These are phyloP conservation scores for Aplysia californica DNA, from an alignment of 1,140 invertebrate genomes.

Conservation along the genomic window DNA sequence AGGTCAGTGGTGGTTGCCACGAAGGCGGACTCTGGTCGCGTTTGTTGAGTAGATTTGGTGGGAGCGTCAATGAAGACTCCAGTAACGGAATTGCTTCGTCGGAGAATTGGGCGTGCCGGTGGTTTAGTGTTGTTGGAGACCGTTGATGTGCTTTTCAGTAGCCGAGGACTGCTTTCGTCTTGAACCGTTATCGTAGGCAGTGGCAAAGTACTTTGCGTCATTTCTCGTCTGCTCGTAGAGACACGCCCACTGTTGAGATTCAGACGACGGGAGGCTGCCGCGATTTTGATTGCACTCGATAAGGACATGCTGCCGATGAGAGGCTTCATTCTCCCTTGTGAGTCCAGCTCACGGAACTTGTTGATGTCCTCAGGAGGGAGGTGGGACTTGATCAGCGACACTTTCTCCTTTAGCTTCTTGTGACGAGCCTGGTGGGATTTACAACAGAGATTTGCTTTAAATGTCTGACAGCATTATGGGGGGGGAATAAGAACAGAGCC, in stretches of 20 bases:
- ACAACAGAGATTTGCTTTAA: too few relatives aligned
- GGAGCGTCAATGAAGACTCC: conserved; percentile 53
- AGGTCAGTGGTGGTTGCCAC: too few relatives aligned
- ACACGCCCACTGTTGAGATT: conserved; percentile 32
- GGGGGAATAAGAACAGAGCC: too few relatives aligned
- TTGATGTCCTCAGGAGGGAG: conserved; percentile 55
- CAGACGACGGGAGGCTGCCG: conserved; percentile 49
- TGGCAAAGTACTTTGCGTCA: conserved; percentile 7
- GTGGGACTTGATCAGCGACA: conserved; percentile 54
- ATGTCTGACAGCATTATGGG: too few relatives aligned
- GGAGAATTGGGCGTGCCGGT: conserved; percentile 27
- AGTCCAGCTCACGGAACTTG: conserved; percentile 48
- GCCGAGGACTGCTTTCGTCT: not conserved
- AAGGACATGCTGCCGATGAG: conserved; percentile 37
- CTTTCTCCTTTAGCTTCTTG: conserved; percentile 55
- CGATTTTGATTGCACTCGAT: conserved; percentile 57
- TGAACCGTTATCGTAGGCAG: not conserved
- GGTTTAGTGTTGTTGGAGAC: conserved; percentile 15
- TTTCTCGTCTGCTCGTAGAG: not conserved
- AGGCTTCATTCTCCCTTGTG: conserved; percentile 48
- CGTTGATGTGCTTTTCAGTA: not conserved
- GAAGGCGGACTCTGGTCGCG: conserved; percentile 11
- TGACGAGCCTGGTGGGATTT: conserved; percentile 50
- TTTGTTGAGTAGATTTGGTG: not conserved
- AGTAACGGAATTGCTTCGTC: conserved; percentile 52